Evolutionary conservation across 2,113 vertebrate species (phyloP).

Genomic region (Glareola pratincola): DNA sequence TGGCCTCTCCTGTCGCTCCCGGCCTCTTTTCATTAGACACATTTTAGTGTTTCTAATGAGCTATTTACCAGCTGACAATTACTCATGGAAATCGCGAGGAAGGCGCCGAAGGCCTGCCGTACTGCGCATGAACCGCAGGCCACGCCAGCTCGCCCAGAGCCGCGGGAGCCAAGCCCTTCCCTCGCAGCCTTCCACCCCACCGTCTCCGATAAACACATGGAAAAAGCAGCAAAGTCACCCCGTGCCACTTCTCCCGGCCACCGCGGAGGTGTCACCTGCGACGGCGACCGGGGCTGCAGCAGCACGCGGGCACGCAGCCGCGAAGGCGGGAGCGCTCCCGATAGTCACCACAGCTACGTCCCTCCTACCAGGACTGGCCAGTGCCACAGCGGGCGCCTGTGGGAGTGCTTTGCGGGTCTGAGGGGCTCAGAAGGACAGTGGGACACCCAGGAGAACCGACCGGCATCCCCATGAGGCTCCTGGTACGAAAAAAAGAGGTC

Average conservation of each 20-base stretch:
- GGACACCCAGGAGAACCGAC: neutral
- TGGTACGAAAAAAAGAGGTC: fast-evolving
- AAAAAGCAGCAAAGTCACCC: fast-evolving
- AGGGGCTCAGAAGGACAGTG: neutral
- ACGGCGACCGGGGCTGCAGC: neutral
- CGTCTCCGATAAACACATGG: fast-evolving
- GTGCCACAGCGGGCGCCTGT: neutral
- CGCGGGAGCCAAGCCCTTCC: neutral
- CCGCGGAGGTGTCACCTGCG: neutral
- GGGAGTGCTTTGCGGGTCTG: neutral
- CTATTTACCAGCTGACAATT: slow-evolving; percentile 53
- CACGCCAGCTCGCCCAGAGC: neutral
- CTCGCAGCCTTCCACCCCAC: fast-evolving
- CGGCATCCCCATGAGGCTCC: neutral
- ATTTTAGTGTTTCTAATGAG: slow-evolving; percentile 25
- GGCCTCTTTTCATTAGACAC: neutral
- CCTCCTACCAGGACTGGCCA: neutral
- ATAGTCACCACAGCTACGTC: fast-evolving
- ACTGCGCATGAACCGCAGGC: neutral
- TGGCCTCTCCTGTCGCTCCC: neutral
- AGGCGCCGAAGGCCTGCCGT: neutral
- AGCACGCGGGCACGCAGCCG: too few species aligned
- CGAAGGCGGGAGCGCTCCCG: neutral
- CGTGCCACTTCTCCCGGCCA: fast-evolving
- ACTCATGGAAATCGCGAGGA: slow-evolving; percentile 38